Base-by-base conservation (phyloP, 2,113 vertebrate genomes). In the Hypanus sabinus region DNA sequence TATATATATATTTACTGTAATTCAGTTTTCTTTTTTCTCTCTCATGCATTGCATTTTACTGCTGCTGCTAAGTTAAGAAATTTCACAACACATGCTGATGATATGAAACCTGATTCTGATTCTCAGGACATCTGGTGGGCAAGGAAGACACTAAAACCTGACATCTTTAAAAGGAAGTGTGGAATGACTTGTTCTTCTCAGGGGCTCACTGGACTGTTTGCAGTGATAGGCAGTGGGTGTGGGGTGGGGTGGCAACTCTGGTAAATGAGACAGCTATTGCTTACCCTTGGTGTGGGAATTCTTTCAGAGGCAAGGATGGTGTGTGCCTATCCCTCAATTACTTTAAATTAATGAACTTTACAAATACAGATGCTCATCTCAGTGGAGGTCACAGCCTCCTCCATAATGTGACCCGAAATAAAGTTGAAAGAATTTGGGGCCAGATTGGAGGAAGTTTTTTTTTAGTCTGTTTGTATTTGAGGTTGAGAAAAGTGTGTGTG, bases 281-380 rank as follows among this genome's bases (percentile, higher is more conserved):
- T 36, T 92, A 33, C 33, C 38, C 90, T 1, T 46, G 11, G 20
- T 46, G 90, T 92, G 65, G 65, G 90, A 92, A 68, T 22, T 33
- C 68, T 92, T 92, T 92, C 65, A 38, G 90, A 91, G 88, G 70
- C n/a, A 24, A 18, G 36, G 68, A 27, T 71, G 90, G 90, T 46
- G 71, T 92, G 90, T 71, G 36, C 6, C 36, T 36, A 92, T 92
- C 68, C 90, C 65, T 36, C 71, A 36, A 71, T 65, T 92, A 33
- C 6, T 92, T 92, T 92, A 71, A 92, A 92, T 92, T 92, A 46
- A 92, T 92, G 90, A 11, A 92, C 33, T 73, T 70, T 27, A 91
- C 65, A 70, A 92, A 36, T 92, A 38, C 90, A 73, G 90, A 65
- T 92, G 90, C 36, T 68, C 36, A 46, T 73, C 22, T 73, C 90